phyloP scores from a whole-genome alignment of 2,797 vertebrate genomes.

The Eulemur albifrons region DNA sequence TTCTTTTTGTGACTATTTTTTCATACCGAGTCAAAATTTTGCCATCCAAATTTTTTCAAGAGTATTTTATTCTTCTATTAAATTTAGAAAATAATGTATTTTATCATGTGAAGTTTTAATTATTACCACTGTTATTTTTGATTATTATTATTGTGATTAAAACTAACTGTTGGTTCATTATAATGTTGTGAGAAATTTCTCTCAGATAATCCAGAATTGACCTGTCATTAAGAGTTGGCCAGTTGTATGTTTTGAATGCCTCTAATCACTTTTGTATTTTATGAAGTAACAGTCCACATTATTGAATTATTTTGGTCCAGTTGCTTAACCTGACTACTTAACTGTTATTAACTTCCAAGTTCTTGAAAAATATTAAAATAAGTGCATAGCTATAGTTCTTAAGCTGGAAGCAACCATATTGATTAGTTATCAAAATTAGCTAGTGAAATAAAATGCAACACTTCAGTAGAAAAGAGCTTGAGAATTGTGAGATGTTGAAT shows the following conservation, averaged over 20 bases:
- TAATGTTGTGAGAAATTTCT: neutral
- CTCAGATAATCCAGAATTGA: neutral
- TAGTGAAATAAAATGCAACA: neutral
- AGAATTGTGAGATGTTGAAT: neutral
- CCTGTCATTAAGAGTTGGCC: neutral
- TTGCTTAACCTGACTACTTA: neutral
- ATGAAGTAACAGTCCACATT: neutral
- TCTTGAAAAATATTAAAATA: constrained; percentile 43
- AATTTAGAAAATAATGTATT: neutral
- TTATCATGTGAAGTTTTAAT: neutral
- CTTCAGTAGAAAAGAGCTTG: neutral
- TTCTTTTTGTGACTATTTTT: neutral
- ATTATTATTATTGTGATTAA: neutral
- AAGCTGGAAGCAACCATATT: neutral
- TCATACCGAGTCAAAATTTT: neutral
- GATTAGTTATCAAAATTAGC: neutral
- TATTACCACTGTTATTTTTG: neutral
- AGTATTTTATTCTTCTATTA: neutral
- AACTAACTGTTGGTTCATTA: neutral
- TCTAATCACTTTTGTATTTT: neutral
- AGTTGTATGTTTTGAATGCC: neutral
- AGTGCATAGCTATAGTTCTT: neutral
- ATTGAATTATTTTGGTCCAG: neutral
- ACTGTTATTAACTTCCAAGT: neutral
- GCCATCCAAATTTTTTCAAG: neutral